Base-by-base conservation (phyloP, 2,113 vertebrate genomes). In the Sturnus vulgaris region DNA sequence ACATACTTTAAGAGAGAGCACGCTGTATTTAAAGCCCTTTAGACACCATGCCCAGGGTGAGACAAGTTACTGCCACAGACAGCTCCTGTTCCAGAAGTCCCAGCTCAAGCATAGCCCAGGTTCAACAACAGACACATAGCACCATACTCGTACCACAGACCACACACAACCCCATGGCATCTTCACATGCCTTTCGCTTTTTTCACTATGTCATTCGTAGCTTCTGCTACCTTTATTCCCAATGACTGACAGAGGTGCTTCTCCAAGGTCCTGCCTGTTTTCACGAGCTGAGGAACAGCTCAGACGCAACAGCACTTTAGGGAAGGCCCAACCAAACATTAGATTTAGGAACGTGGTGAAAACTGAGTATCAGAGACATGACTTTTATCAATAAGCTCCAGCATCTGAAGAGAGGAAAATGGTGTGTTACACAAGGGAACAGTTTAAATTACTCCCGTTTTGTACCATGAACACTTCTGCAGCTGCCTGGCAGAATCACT, bases 41-140 rank as follows among this genome's bases (percentile, higher is more conserved):
- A 21, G 57, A 50, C 2, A 1, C 35, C 40, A 4, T 17, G 7
- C 25, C 47, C 44, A 5, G 33, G 5, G 25, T 16, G 27, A 46
- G 46, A 20, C 13, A 6, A 55, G 30, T 42, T 25, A 21, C 30
- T 42, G 49, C 11, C 42, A 2, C 0, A 19, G 66, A 35, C 25
- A 14, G 12, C 3, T 18, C 0, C 0, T 27, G 24, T 55, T 73
- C 37, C 55, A 40, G 44, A 65, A 65, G 82, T 11, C 56, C 18
- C 35, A 64, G 82, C 64, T 39, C 55, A 30, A 69, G 31, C 5
- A 8, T 44, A 69, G 55, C 47, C 37, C 52, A 3, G 35, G 23
- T 56, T 50, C 49, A 16, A 11, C 14, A 4, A 21, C 12, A 59
- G n/a, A 27, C 1, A 0, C 2, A 7, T 0, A 2, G 6, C 46